Evolutionary conservation across 2,888 invertebrate genomes (phyloP).

Genomic region (Trissolcus japonicus): DNA sequence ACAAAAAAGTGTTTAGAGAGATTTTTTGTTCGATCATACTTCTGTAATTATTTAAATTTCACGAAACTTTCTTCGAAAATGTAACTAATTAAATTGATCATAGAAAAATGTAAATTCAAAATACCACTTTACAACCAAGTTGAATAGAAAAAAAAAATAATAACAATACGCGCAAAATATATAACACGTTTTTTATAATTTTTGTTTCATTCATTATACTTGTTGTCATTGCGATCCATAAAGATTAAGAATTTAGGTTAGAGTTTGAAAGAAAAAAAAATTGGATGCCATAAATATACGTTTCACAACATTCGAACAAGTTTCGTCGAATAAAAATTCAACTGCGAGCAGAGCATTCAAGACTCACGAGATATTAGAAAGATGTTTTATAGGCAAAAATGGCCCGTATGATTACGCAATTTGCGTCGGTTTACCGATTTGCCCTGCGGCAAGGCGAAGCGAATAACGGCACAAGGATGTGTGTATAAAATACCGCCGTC

Average conservation of each 20-base stretch:
- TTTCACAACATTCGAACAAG: constrained; percentile 32
- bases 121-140: too few species aligned
- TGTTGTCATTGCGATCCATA: background rate
- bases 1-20: background rate
- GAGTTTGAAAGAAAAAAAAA: background rate
- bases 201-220: background rate
- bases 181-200: background rate
- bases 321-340: constrained; percentile 28
- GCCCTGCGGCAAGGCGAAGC: constrained; percentile 69
- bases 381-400: constrained; percentile 32
- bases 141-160: too few species aligned
- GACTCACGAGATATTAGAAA: constrained; percentile 26
- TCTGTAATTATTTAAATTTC: too few species aligned
- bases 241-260: too few species aligned
- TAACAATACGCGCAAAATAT: too few species aligned
- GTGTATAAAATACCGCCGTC: constrained; percentile 26
- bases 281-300: constrained; percentile 15
- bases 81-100: too few species aligned
- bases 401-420: constrained; percentile 41
- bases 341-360: constrained; percentile 20
- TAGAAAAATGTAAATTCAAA: too few species aligned
- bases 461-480: constrained; percentile 67
- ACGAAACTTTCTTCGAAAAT: too few species aligned
- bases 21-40: too few species aligned
- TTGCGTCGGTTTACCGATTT: constrained; percentile 25